Evolutionary conservation across 2,888 invertebrate species (phyloP).

Genomic region (Hypomecis atomaria): DNA sequence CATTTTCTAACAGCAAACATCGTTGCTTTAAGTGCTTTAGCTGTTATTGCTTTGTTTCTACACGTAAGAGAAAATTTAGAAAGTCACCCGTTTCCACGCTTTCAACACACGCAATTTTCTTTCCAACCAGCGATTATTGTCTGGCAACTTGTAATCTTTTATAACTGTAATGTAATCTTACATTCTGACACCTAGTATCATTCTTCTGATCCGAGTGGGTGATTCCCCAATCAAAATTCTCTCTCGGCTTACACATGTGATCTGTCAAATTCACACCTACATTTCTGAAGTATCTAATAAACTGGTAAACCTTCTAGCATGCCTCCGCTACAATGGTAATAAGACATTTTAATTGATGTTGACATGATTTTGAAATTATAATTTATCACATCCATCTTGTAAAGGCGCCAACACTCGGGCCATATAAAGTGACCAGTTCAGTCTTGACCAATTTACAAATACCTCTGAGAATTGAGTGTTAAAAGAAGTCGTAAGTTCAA

Average conservation of each 20-base stretch:
- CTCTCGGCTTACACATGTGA: conserved; percentile 48
- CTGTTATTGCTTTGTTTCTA: conserved; percentile 19
- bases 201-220: conserved; percentile 47
- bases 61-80: conserved; percentile 37
- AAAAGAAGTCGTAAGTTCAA: conserved; percentile 34
- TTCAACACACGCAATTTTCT: conserved; percentile 22
- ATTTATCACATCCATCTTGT: conserved; percentile 51
- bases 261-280: conserved; percentile 55
- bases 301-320: conserved; percentile 48
- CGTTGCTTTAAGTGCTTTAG: background rate
- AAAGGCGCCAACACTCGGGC: conserved; percentile 49
- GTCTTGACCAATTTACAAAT: conserved; percentile 33
- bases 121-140: conserved; percentile 21
- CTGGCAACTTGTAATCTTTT: conserved; percentile 26
- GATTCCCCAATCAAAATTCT: conserved; percentile 49
- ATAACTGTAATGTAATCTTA: conserved; percentile 22
- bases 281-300: conserved; percentile 46
- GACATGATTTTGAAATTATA: conserved; percentile 54
- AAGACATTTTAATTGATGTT: conserved; percentile 51
- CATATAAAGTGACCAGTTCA: conserved; percentile 41
- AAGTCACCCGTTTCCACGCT: conserved; percentile 33
- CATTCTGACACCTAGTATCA: conserved; percentile 27
- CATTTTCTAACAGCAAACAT: background rate
- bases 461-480: conserved; percentile 19
- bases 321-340: conserved; percentile 43